Percentiles rank a stretch among this genome's conserved stretches.
These are phyloP conservation scores for Coreius guichenoti DNA, from an alignment of 2,797 vertebrate species.

Conservation along the genomic window DNA sequence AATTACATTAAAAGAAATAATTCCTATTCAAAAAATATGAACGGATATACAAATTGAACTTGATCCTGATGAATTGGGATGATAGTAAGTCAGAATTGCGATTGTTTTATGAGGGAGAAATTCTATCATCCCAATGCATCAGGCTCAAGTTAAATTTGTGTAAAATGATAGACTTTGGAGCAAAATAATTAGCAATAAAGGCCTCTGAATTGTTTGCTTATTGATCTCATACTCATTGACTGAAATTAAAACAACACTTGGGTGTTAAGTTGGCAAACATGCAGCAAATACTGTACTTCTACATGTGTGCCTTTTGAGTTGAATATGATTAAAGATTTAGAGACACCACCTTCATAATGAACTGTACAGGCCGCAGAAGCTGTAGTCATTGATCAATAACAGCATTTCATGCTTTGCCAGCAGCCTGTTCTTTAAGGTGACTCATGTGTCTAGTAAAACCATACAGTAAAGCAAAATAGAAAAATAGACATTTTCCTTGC, in stretches of 20 bases:
- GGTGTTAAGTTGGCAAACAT: constrained; percentile 1
- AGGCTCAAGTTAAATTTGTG: background rate
- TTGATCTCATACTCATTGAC: constrained; percentile 2
- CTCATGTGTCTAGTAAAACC: background rate
- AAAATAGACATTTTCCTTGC: background rate
- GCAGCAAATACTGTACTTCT: background rate
- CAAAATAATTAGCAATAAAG: background rate
- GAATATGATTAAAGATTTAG: constrained; percentile 38
- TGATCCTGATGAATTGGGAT: too few species aligned
- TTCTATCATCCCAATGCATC: background rate
- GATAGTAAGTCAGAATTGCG: too few species aligned
- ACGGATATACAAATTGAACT: background rate
- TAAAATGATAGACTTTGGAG: background rate
- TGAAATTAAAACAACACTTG: background rate
- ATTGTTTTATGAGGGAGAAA: background rate
- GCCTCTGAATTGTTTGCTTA: background rate
- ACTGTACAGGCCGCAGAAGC: constrained; percentile 3
- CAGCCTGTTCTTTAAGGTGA: constrained; percentile 16
- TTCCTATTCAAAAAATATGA: background rate
- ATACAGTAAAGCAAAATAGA: background rate
- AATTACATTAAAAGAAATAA: background rate
- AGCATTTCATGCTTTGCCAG: constrained; percentile 36
- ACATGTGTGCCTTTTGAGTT: background rate
- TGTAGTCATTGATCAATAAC: constrained; percentile 35
- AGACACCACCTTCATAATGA: constrained; percentile 25